Evolutionary conservation across 2,888 invertebrate genomes (phyloP).

Genomic region (Lomographa bimaculata): DNA sequence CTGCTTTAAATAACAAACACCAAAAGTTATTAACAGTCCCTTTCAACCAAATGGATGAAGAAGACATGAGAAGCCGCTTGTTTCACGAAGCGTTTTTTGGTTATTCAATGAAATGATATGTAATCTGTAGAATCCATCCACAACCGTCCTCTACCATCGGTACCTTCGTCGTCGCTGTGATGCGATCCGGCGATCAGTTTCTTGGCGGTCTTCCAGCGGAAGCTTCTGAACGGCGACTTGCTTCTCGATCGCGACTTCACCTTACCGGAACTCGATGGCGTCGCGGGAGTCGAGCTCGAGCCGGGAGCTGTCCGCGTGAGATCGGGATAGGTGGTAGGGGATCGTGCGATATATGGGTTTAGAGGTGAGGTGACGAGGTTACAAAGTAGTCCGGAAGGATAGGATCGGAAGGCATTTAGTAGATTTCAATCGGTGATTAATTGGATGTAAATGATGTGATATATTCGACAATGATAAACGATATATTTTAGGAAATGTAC

Average conservation of each 20-base stretch:
- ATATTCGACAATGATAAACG: too few species aligned
- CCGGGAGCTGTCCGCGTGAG: slow-evolving; percentile 60
- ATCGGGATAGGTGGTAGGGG: slow-evolving; percentile 36
- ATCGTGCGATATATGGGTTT: slow-evolving; percentile 25
- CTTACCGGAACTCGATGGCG: slow-evolving; percentile 84
- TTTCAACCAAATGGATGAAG: slow-evolving; percentile 12
- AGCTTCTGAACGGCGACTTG: slow-evolving; percentile 97
- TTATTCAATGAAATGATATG: neutral
- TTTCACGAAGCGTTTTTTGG: slow-evolving; percentile 11
- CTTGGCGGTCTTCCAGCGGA: slow-evolving; percentile 94
- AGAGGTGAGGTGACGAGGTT: slow-evolving; percentile 1
- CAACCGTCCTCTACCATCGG: slow-evolving; percentile 64
- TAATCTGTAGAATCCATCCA: slow-evolving; percentile 40
- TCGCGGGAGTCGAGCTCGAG: slow-evolving; percentile 69
- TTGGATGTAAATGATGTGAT: too few species aligned
- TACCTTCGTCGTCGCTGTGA: slow-evolving; percentile 92
- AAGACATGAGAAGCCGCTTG: slow-evolving; percentile 13
- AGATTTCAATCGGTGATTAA: too few species aligned
- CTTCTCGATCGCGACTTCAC: slow-evolving; percentile 94
- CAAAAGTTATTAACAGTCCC: slow-evolving; percentile 11
- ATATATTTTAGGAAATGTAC: too few species aligned
- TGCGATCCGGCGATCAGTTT: slow-evolving; percentile 86
- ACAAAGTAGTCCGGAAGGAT: neutral
- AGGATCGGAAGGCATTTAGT: neutral
- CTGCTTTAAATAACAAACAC: slow-evolving; percentile 17